A percentile compares a stretch with the other conserved stretches of the same genome.
Evolutionary conservation across 1,140 invertebrate species (phyloP).

Genomic region (Macrosteles quadrilineatus): DNA sequence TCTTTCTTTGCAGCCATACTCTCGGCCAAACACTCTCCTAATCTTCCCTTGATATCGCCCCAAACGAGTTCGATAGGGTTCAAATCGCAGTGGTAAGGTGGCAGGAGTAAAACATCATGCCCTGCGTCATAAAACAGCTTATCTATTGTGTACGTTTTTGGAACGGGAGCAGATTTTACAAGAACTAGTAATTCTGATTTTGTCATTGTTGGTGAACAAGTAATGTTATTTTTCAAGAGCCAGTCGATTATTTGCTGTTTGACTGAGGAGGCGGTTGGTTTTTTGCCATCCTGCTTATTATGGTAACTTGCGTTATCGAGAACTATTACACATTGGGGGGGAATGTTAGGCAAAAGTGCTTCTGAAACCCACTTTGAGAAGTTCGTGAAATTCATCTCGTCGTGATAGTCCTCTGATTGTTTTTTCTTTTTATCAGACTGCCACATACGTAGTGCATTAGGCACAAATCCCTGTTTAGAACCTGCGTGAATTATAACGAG

Average conservation of each 20-base stretch:
- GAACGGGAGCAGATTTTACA: not conserved
- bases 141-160: not conserved
- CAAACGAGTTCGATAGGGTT: slow-evolving; percentile 12
- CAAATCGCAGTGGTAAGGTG: slow-evolving; percentile 1
- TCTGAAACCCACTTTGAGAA: slow-evolving; percentile 1
- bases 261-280: not conserved
- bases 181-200: not conserved
- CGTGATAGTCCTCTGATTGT: not conserved
- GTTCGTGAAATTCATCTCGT: slow-evolving; percentile 5
- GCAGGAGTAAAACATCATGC: not conserved
- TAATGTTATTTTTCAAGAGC: not conserved
- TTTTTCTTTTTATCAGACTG: slow-evolving; percentile 1
- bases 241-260: not conserved
- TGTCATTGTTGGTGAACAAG: not conserved
- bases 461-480: not conserved
- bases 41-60: slow-evolving; percentile 4
- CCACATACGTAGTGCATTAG: not conserved
- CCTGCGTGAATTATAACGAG: not conserved
- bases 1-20: slow-evolving; percentile 6
- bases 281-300: not conserved
- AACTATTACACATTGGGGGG: not conserved
- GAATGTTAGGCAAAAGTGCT: not conserved
- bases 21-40: not conserved
- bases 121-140: not conserved
- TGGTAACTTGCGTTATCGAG: not conserved